phyloP scores from a whole-genome alignment of 2,797 vertebrate species.

The Taenioides sp. region DNA sequence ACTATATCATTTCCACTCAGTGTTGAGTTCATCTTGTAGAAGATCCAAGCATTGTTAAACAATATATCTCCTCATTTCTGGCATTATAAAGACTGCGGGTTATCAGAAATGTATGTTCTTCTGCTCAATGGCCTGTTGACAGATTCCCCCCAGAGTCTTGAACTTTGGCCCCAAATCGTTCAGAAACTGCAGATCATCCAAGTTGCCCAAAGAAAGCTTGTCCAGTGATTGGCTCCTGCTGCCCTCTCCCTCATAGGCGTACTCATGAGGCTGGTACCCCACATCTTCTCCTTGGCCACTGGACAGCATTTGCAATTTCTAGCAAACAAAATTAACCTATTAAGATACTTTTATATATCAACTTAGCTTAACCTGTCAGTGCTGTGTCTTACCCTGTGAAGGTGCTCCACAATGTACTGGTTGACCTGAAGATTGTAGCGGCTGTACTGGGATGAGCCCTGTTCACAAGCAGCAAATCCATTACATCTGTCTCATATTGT shows the following conservation, averaged over 20 bases:
- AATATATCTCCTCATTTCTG: not conserved
- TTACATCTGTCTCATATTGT: not conserved
- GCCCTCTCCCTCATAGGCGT: conserved; percentile 69
- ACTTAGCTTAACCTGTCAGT: not conserved
- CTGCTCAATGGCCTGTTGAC: conserved; percentile 21
- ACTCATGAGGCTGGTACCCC: conserved; percentile 47
- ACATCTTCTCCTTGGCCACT: not conserved
- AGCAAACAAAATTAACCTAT: conserved; percentile 19
- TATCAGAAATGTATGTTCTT: conserved; percentile 36
- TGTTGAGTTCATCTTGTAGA: not conserved
- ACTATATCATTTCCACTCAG: not conserved
- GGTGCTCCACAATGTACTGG: conserved; percentile 26
- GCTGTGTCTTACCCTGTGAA: conserved; percentile 57
- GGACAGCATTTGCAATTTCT: conserved; percentile 60
- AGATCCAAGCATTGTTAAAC: not conserved
- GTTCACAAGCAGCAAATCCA: conserved; percentile 21
- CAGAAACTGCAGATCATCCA: conserved; percentile 64
- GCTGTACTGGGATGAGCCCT: conserved; percentile 35
- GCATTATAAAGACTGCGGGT: not conserved
- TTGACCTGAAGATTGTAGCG: not conserved
- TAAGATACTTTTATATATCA: not conserved
- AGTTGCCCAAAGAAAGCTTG: conserved; percentile 47
- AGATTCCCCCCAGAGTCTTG: conserved; percentile 59
- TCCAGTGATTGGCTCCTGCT: conserved; percentile 62
- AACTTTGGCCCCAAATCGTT: conserved; percentile 74